Evolutionary conservation across 2,113 vertebrate species (phyloP), one percentile per base, ranked within the genome.

Genomic region (Corythornis madagascariensis): DNA sequence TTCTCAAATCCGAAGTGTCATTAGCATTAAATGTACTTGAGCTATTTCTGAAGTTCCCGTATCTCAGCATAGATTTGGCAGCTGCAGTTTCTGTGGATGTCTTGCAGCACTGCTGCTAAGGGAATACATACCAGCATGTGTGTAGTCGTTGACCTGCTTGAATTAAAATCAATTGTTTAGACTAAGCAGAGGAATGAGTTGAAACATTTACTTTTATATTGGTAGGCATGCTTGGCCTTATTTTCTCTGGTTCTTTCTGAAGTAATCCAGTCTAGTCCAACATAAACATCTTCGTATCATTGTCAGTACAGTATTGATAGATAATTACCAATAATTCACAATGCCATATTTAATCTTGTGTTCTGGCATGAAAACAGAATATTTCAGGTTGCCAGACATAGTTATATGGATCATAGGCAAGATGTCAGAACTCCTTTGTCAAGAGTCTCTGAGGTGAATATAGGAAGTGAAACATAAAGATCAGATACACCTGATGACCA

Each of bases 141-240:
- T 0, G 0, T 5, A 16, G 29, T 47, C 26, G 50, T 66, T 72
- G 25, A 19, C 10, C 15, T 1, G 0, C 22, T 25, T 18, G 33
- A 28, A 60, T 14, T 16, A 50, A 85, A 79, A n/a, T 10, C 9
- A 63, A 3, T 72, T 67, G 13, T 78, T 45, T 31, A 38, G 7
- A 33, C n/a, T 53, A 69, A 35, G 11, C 1, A 0, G 57, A 57
- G 7, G 18, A 43, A 25, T 85, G 11, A 66, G 29, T 33, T n/a
- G 4, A 14, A 76, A 25, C 47, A 79, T 40, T 61, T 61, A 38
- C 7, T n/a, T 11, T 26, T 16, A 42, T 72, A 38, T 48, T 45
- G 38, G 13, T 20, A 77, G 8, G 6, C 17, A 16, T 22, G 10
- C 55, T 50, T 74, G 9, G 25, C 2, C 17, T 47, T 8, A 48